Conservation (phyloP, 1,140 invertebrate species). For the Macrosteles quadrilineatus region DNA sequence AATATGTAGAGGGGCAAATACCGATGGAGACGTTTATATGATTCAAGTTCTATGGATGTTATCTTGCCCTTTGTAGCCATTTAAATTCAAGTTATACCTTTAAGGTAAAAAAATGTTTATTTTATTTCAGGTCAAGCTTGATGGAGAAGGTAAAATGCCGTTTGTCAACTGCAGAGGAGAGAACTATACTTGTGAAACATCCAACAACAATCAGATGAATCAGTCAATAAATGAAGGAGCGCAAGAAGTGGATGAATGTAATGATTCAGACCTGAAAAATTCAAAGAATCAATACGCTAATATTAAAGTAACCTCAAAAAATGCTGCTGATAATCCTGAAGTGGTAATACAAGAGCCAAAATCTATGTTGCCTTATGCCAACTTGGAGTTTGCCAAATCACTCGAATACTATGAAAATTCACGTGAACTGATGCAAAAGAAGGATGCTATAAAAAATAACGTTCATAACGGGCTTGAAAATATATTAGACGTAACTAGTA, state of each 20-base stretch:
- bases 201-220: slow-evolving; percentile 55
- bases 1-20: no score
- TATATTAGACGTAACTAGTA: slow-evolving; percentile 30
- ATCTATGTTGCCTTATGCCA: slow-evolving; percentile 63
- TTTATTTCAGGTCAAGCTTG: slow-evolving; percentile 42
- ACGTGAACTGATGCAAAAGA: slow-evolving; percentile 59
- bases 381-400: slow-evolving; percentile 75
- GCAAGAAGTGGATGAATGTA: not conserved
- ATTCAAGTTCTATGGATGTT: no score
- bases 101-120: no score
- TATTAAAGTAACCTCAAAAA: not conserved
- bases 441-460: not conserved
- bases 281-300: slow-evolving; percentile 9
- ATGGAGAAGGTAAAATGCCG: slow-evolving; percentile 44
- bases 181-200: slow-evolving; percentile 66
- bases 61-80: no score
- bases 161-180: slow-evolving; percentile 49
- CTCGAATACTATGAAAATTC: slow-evolving; percentile 77
- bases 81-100: no score
- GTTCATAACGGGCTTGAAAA: not conserved
- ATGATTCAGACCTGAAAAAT: not conserved
- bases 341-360: not conserved
- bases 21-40: no score
- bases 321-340: not conserved
- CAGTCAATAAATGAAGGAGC: not conserved